phyloP scores from a whole-genome alignment of 2,113 vertebrate species.

The Cyprinodon variegatus region DNA sequence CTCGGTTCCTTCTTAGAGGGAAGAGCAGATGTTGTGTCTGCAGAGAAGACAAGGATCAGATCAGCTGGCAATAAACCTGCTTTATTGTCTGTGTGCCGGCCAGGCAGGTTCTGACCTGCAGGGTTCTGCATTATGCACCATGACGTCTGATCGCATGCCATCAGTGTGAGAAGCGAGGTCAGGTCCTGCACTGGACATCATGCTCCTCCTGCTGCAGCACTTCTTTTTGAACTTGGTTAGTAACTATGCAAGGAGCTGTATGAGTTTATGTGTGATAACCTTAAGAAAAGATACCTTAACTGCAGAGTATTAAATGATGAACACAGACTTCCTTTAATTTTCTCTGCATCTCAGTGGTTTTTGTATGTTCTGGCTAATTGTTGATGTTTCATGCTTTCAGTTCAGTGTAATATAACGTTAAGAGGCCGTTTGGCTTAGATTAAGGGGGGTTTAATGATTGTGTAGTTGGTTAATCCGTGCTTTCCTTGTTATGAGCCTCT shows the following conservation, averaged over 20 bases:
- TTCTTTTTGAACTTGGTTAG: too few species aligned
- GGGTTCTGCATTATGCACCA: too few species aligned
- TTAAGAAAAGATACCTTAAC: not conserved
- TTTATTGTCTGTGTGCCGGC: too few species aligned
- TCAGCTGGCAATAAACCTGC: too few species aligned
- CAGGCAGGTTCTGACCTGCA: too few species aligned
- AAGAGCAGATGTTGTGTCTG: not conserved
- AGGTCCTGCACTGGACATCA: not conserved
- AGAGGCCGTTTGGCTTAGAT: slow-evolving; percentile 45
- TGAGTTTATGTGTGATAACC: not conserved
- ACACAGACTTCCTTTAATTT: not conserved
- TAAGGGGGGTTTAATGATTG: slow-evolving; percentile 22
- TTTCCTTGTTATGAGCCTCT: slow-evolving; percentile 22
- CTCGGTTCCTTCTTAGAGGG: slow-evolving; percentile 19
- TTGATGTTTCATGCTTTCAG: not conserved
- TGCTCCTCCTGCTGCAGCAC: not conserved
- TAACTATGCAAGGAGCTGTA: not conserved
- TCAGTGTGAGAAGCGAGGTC: not conserved
- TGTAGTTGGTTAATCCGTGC: slow-evolving; percentile 41
- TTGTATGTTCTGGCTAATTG: not conserved
- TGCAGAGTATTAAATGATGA: not conserved
- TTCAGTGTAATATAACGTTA: not conserved
- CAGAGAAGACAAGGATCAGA: not conserved
- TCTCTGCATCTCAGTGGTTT: not conserved
- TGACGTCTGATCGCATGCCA: too few species aligned